These are phyloP conservation scores for Microplitis deprimator DNA, from an alignment of 2,888 invertebrate genomes.

Conservation along the genomic window DNA sequence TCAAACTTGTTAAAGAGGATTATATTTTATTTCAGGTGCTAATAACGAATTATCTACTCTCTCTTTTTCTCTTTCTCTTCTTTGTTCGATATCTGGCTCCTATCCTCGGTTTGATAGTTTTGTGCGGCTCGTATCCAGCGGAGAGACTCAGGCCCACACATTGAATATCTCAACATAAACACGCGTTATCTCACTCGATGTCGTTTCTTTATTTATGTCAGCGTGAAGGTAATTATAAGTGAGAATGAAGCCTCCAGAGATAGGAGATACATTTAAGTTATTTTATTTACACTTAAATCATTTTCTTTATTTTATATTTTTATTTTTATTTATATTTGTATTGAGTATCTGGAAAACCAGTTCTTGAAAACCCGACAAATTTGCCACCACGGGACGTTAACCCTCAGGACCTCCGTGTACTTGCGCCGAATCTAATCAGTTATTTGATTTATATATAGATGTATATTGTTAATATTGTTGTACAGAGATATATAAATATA, in stretches of 20 bases:
- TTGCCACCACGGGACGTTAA: slow-evolving; percentile 22
- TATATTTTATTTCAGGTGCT: slow-evolving; percentile 50
- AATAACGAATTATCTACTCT: slow-evolving; percentile 48
- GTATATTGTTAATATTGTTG: background rate
- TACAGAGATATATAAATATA: background rate
- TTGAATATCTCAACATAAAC: slow-evolving; percentile 29
- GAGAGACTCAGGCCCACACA: slow-evolving; percentile 49
- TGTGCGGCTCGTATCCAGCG: slow-evolving; percentile 41
- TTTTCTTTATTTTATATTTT: slow-evolving; percentile 22
- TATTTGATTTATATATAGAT: slow-evolving; percentile 1
- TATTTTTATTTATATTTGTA: slow-evolving; percentile 14
- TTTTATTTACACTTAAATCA: slow-evolving; percentile 1
- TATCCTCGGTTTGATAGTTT: slow-evolving; percentile 33
- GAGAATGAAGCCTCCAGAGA: slow-evolving; percentile 50
- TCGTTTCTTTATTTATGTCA: slow-evolving; percentile 59
- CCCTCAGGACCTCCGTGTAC: slow-evolving; percentile 6
- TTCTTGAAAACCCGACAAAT: slow-evolving; percentile 46
- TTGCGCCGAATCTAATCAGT: slow-evolving; percentile 1
- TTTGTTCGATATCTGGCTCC: slow-evolving; percentile 36
- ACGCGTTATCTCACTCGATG: slow-evolving; percentile 42
- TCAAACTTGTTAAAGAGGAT: slow-evolving; percentile 36
- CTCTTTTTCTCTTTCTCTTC: slow-evolving; percentile 40
- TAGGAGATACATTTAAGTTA: slow-evolving; percentile 25
- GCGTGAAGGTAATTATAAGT: slow-evolving; percentile 60
- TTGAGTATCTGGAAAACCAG: slow-evolving; percentile 56